Percentiles rank a stretch among this genome's conserved stretches.
phyloP scores from a whole-genome alignment of 1,140 invertebrate genomes.

The Drosophila biarmipes region DNA sequence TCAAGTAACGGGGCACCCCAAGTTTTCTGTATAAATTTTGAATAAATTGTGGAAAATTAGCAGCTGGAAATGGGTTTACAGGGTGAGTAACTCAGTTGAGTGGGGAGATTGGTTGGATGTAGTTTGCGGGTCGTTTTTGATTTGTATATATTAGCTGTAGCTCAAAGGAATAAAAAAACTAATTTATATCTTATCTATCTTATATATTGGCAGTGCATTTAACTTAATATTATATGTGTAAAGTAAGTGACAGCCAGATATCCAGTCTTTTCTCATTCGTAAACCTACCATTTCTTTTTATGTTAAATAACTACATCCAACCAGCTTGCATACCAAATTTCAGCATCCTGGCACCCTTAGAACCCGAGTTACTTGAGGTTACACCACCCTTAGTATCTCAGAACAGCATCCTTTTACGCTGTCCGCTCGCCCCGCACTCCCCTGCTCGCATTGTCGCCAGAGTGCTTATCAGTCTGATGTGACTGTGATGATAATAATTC shows the following conservation, averaged over 20 bases:
- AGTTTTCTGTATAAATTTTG: conserved; percentile 24
- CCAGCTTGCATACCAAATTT: background rate
- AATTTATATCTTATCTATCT: background rate
- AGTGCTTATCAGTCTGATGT: conserved; percentile 58
- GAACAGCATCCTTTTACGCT: background rate
- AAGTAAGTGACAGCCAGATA: background rate
- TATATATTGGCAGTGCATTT: background rate
- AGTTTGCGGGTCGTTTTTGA: background rate
- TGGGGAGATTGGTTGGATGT: background rate
- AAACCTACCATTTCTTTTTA: background rate
- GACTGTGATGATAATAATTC: conserved; percentile 61
- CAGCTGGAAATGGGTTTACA: background rate
- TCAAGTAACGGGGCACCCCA: conserved; percentile 7
- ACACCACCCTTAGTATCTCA: background rate
- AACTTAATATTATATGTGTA: too few species aligned
- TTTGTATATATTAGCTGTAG: background rate
- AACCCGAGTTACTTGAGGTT: conserved; percentile 20
- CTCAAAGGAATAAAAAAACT: background rate
- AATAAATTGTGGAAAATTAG: conserved; percentile 24
- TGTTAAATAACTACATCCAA: background rate
- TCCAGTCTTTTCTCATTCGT: background rate
- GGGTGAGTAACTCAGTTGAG: background rate
- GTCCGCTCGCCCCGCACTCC: background rate
- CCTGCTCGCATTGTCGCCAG: conserved; percentile 36
- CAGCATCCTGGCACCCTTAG: background rate